phyloP scores from a whole-genome alignment of 2,797 vertebrate species.

The Thunnus albacares region DNA sequence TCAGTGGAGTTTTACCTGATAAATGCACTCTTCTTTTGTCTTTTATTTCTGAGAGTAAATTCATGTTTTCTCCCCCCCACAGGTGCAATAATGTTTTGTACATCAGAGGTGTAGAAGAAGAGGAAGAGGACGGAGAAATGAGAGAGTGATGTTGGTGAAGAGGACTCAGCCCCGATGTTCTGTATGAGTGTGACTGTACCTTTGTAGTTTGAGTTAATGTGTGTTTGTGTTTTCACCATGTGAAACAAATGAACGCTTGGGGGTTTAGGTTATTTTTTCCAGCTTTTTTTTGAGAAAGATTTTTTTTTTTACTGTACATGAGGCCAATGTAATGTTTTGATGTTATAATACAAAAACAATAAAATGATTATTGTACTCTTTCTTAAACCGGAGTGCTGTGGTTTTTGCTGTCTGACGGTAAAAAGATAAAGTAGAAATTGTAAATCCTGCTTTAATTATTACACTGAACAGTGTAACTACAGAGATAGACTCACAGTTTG shows the following conservation, averaged over 20 bases:
- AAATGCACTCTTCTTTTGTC: rapidly evolving
- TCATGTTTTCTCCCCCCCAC: constrained; percentile 49
- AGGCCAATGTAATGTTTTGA: constrained; percentile 63
- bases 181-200: constrained; percentile 39
- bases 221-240: constrained; percentile 79
- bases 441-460: neutral
- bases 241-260: constrained; percentile 63
- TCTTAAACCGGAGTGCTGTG: constrained; percentile 53
- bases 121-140: constrained; percentile 99
- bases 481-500: neutral
- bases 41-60: neutral
- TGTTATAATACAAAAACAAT: constrained; percentile 73
- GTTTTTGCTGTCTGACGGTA: neutral
- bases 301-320: constrained; percentile 57
- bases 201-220: constrained; percentile 48
- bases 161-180: neutral
- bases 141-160: constrained; percentile 88
- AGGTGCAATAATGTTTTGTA: constrained; percentile 99
- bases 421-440: no score
- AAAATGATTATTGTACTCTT: constrained; percentile 69
- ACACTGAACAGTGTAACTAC: neutral
- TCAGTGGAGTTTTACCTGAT: neutral
- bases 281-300: neutral
- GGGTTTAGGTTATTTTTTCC: constrained; percentile 19
- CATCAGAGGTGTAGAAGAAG: constrained; percentile 98